Percentiles rank a stretch among this genome's conserved stretches.
phyloP scores from a whole-genome alignment of 1,140 invertebrate genomes.

The Episyrphus balteatus region DNA sequence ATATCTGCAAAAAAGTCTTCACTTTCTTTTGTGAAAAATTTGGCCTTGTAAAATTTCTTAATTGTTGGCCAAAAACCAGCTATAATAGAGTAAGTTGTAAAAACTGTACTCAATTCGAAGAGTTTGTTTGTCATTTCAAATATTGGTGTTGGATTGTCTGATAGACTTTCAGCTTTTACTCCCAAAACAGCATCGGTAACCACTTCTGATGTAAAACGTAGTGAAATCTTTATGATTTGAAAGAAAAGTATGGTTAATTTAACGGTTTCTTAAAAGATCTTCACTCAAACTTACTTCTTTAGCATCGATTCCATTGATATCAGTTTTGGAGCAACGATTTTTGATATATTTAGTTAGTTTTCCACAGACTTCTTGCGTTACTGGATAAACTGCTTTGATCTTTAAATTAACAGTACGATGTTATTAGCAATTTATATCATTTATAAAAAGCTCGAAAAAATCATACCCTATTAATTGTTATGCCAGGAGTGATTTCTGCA shows the following conservation, averaged over 20 bases:
- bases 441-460: too few relatives aligned
- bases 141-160: slow-evolving; percentile 17
- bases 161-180: slow-evolving; percentile 34
- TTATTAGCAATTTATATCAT: too few relatives aligned
- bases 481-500: slow-evolving; percentile 41
- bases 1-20: slow-evolving; percentile 30
- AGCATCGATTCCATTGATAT: slow-evolving; percentile 15
- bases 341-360: slow-evolving; percentile 15
- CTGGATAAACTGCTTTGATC: slow-evolving; percentile 29
- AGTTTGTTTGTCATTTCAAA: slow-evolving; percentile 12
- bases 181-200: slow-evolving; percentile 41
- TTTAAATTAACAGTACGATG: slow-evolving; percentile 2
- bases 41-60: slow-evolving; percentile 9
- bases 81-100: slow-evolving; percentile 10
- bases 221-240: too few relatives aligned
- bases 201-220: slow-evolving; percentile 39
- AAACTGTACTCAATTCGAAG: slow-evolving; percentile 20
- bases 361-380: slow-evolving; percentile 24
- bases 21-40: slow-evolving; percentile 15
- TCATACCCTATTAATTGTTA: slow-evolving; percentile 38
- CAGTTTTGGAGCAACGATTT: too few relatives aligned
- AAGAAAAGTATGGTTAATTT: too few relatives aligned
- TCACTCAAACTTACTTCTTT: slow-evolving; percentile 24
- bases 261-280: too few relatives aligned
- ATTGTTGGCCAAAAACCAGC: slow-evolving; percentile 15